phyloP scores from a whole-genome alignment of 2,888 invertebrate genomes.

The Stenodera caucasica region DNA sequence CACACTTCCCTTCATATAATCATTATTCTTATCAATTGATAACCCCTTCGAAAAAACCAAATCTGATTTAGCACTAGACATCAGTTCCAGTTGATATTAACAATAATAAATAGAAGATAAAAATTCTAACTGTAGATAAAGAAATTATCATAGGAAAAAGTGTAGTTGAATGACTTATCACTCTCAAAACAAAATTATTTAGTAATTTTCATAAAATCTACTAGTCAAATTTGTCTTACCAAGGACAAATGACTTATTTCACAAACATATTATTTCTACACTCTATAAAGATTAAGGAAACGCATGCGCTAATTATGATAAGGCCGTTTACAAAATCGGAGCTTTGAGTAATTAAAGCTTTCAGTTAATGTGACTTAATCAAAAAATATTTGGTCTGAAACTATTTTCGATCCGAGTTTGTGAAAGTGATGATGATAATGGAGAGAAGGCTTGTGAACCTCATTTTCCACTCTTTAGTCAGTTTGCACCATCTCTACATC shows the following conservation, averaged over 20 bases:
- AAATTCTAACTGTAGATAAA: neutral
- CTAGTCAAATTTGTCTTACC: neutral
- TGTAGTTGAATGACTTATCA: neutral
- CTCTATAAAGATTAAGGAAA: neutral
- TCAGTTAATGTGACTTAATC: neutral
- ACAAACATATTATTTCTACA: too few species aligned
- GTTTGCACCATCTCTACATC: neutral
- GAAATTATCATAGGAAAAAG: neutral
- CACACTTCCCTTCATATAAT: too few species aligned
- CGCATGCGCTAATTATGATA: neutral
- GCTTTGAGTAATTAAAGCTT: neutral
- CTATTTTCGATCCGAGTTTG: too few species aligned
- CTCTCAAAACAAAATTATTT: too few species aligned
- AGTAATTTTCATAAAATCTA: too few species aligned
- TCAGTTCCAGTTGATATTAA: neutral
- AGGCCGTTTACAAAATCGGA: neutral
- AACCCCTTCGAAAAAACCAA: neutral
- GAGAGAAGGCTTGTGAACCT: neutral
- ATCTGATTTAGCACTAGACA: neutral
- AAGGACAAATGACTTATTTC: neutral
- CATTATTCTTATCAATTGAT: too few species aligned
- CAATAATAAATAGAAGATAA: neutral
- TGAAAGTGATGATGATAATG: neutral
- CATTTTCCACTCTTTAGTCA: neutral
- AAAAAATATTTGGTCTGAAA: too few species aligned